Evolutionary conservation across 2,888 invertebrate genomes (phyloP).

Genomic region (Brachypalpus laphriformis): DNA sequence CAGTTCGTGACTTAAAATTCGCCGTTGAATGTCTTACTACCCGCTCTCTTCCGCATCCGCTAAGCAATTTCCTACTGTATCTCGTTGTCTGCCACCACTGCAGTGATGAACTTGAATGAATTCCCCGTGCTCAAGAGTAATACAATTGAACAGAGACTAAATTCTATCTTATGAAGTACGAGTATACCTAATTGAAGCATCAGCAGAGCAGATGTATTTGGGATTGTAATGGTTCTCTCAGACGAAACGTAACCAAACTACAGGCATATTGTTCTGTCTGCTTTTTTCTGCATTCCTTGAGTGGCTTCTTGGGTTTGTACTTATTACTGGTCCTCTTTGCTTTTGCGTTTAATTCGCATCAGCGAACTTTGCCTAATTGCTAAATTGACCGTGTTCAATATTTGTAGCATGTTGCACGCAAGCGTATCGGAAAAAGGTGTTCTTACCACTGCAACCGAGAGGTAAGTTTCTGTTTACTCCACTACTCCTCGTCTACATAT

Average conservation of each 20-base stretch:
- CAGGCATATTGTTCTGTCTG: constrained; percentile 21
- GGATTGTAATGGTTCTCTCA: constrained; percentile 26
- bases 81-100: constrained; percentile 17
- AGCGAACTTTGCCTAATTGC: constrained; percentile 61
- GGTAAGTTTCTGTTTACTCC: neutral
- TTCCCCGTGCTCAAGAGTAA: constrained; percentile 20
- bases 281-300: constrained; percentile 32
- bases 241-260: constrained; percentile 19
- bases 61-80: neutral
- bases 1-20: constrained; percentile 50
- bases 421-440: constrained; percentile 4
- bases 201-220: constrained; percentile 25
- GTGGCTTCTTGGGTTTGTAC: constrained; percentile 9
- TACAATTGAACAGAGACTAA: constrained; percentile 18
- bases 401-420: constrained; percentile 16
- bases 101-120: constrained; percentile 51
- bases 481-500: neutral
- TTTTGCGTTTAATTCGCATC: constrained; percentile 51
- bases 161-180: constrained; percentile 33
- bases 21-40: constrained; percentile 38
- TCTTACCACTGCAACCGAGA: neutral
- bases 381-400: constrained; percentile 60
- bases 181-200: constrained; percentile 52
- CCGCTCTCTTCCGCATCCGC: constrained; percentile 23
- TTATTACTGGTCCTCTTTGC: constrained; percentile 6